A percentile compares a stretch with the other conserved stretches of the same genome.
phyloP scores from a whole-genome alignment of 2,888 invertebrate genomes.

The Metopia argyrocephala region DNA sequence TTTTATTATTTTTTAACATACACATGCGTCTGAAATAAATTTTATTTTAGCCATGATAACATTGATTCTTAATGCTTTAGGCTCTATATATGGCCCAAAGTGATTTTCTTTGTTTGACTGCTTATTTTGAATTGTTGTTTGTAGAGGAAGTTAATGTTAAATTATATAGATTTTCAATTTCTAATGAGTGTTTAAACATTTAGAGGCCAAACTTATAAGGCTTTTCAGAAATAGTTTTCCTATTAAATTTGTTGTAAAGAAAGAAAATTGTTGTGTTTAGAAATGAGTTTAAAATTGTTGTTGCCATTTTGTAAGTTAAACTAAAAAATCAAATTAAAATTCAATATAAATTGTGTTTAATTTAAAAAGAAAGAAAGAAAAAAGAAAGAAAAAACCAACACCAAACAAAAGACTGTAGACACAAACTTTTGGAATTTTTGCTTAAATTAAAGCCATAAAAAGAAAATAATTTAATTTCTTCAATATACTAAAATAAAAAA shows the following conservation, averaged over 20 bases:
- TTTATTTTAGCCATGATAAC: conserved; percentile 41
- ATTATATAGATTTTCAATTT: neutral
- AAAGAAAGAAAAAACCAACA: no score
- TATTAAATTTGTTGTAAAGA: no score
- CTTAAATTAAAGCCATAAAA: neutral
- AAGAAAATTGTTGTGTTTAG: no score
- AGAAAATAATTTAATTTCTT: no score
- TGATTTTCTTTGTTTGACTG: conserved; percentile 39
- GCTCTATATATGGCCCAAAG: conserved; percentile 51
- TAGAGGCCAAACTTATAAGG: neutral
- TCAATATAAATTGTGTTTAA: no score
- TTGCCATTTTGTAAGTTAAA: no score
- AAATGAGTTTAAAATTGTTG: no score
- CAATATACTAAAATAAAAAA: no score
- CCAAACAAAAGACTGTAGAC: conserved; percentile 5
- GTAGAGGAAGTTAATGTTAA: conserved; percentile 15
- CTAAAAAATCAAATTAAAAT: no score
- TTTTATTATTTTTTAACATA: conserved; percentile 3
- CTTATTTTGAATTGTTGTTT: conserved; percentile 34
- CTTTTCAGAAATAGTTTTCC: neutral
- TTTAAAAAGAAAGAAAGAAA: no score
- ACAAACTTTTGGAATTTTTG: neutral
- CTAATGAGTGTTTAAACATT: neutral
- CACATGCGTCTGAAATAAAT: conserved; percentile 43
- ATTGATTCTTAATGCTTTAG: conserved; percentile 30